A percentile compares a stretch with the other conserved stretches of the same genome.
Evolutionary conservation across 1,140 invertebrate species (phyloP).

Genomic region (Manduca sexta): DNA sequence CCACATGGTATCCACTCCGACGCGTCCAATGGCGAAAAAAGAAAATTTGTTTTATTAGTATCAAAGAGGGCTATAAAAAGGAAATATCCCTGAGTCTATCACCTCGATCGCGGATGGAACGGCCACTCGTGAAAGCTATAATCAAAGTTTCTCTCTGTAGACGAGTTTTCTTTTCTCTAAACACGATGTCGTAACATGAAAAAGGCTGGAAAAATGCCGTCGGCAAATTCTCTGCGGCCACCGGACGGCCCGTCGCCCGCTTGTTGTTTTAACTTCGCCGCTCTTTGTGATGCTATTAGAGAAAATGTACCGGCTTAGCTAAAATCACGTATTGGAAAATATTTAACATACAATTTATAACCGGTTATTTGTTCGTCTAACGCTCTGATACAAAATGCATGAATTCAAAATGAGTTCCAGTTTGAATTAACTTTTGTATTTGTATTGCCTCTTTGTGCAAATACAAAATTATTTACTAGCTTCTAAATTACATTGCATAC

Average conservation of each 20-base stretch:
- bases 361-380: too few species aligned
- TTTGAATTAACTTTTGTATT: too few species aligned
- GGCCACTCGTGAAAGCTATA: constrained; percentile 66
- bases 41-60: constrained; percentile 69
- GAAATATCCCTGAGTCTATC: constrained; percentile 63
- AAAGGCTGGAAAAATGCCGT: constrained; percentile 65
- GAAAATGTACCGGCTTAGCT: constrained; percentile 36
- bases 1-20: constrained; percentile 47
- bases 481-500: too few species aligned
- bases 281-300: constrained; percentile 45
- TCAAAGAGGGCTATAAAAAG: constrained; percentile 67
- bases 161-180: constrained; percentile 68
- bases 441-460: too few species aligned
- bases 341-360: not conserved
- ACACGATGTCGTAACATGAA: constrained; percentile 68
- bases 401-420: too few species aligned
- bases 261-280: constrained; percentile 50
- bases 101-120: constrained; percentile 55
- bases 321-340: constrained; percentile 23
- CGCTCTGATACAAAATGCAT: too few species aligned
- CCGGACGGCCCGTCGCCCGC: constrained; percentile 20
- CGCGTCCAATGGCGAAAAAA: constrained; percentile 49
- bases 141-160: constrained; percentile 68
- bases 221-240: constrained; percentile 47
- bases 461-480: too few species aligned